These are phyloP conservation scores for Mythimna albipuncta DNA, from an alignment of 2,888 invertebrate genomes.

Conservation along the genomic window DNA sequence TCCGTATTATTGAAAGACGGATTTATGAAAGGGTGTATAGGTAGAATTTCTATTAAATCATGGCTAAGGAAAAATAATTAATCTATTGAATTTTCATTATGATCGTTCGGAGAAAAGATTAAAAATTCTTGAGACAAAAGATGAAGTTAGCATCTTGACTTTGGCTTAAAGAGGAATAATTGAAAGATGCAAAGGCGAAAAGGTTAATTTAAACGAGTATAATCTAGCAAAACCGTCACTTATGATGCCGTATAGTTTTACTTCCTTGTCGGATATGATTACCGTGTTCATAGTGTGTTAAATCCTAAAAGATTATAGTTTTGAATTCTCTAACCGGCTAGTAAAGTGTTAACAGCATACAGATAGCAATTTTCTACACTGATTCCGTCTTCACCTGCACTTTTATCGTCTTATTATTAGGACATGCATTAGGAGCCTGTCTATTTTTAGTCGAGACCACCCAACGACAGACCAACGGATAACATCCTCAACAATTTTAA, in stretches of 20 bases:
- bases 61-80: constrained; percentile 20
- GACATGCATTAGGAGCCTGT: constrained; percentile 12
- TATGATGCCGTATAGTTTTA: neutral
- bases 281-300: neutral
- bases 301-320: neutral
- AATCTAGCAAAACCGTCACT: neutral
- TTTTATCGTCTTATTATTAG: neutral
- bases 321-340: neutral
- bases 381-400: neutral
- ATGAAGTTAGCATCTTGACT: neutral
- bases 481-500: constrained; percentile 39
- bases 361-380: neutral
- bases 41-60: constrained; percentile 50
- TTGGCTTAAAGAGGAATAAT: neutral
- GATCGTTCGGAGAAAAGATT: neutral
- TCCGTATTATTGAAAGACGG: constrained; percentile 68
- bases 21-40: constrained; percentile 61
- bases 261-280: neutral
- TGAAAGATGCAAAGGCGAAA: neutral
- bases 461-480: constrained; percentile 10
- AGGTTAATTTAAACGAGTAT: neutral
- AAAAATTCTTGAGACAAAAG: constrained; percentile 6
- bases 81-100: constrained; percentile 34
- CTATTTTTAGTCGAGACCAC: constrained; percentile 39
- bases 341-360: neutral